These are phyloP conservation scores for Chloebia gouldiae DNA, from an alignment of 2,113 vertebrate genomes.

Conservation along the genomic window DNA sequence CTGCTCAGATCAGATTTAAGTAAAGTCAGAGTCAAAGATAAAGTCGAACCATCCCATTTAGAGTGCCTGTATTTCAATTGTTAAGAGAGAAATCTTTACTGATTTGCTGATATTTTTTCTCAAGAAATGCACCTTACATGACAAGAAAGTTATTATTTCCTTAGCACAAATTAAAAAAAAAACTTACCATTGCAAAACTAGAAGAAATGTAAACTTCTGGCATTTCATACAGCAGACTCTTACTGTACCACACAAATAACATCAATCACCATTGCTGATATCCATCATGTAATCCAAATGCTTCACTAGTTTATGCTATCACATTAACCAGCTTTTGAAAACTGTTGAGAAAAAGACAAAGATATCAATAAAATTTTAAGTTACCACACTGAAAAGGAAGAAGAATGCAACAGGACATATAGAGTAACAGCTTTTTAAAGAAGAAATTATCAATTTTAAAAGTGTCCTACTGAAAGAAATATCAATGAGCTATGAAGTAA, in stretches of 20 bases:
- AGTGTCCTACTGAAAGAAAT: not conserved
- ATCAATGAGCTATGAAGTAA: not conserved
- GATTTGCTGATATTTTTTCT: not conserved
- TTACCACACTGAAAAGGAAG: not conserved
- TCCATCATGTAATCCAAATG: constrained; percentile 60
- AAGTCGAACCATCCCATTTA: not conserved
- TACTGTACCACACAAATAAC: constrained; percentile 9
- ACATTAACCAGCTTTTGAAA: constrained; percentile 59
- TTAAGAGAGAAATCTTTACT: not conserved
- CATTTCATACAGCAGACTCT: constrained; percentile 39
- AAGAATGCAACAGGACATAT: not conserved
- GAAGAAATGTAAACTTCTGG: constrained; percentile 16
- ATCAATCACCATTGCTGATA: constrained; percentile 56
- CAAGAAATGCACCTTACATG: not conserved
- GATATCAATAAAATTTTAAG: constrained; percentile 9
- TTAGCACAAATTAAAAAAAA: not conserved
- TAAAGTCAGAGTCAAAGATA: not conserved
- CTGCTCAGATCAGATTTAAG: not conserved
- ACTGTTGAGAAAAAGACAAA: constrained; percentile 72
- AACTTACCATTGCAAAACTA: constrained; percentile 69
- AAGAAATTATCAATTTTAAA: not conserved
- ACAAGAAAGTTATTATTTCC: not conserved
- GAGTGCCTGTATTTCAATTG: not conserved
- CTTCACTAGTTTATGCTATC: constrained; percentile 54
- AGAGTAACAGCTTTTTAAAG: not conserved